Percentiles rank a stretch among this genome's conserved stretches.
phyloP scores from a whole-genome alignment of 1,140 invertebrate genomes.

The Eriocheir sinensis region DNA sequence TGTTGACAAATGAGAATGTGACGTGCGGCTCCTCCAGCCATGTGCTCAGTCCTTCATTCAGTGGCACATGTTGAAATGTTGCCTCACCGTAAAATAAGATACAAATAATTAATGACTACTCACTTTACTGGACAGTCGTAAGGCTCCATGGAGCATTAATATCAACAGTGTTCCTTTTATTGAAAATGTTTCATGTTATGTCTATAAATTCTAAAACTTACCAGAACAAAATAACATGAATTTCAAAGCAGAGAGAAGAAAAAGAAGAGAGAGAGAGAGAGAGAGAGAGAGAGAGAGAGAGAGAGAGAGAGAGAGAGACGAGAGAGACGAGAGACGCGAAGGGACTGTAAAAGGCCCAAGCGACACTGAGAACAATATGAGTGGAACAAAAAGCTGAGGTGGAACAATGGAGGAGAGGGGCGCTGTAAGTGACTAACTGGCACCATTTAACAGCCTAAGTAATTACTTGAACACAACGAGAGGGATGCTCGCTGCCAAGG shows the following conservation, averaged over 20 bases:
- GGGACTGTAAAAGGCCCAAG: constrained; percentile 6
- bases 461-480: constrained; percentile 24
- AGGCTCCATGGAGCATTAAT: too few relatives aligned
- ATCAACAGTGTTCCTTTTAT: too few relatives aligned
- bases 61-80: too few relatives aligned
- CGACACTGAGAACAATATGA: constrained; percentile 24
- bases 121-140: too few relatives aligned
- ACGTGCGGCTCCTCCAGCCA: too few relatives aligned
- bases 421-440: constrained; percentile 14
- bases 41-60: too few relatives aligned
- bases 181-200: too few relatives aligned
- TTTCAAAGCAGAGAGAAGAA: not conserved
- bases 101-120: too few relatives aligned
- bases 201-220: too few relatives aligned
- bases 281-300: constrained; percentile 49
- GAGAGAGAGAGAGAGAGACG: constrained; percentile 32
- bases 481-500: constrained; percentile 2
- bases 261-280: not conserved
- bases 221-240: too few relatives aligned
- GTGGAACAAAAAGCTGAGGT: not conserved
- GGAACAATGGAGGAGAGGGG: constrained; percentile 1
- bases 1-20: too few relatives aligned
- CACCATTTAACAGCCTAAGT: constrained; percentile 24
- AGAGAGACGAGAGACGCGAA: constrained; percentile 45
- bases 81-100: too few relatives aligned